Evolutionary conservation across 2,888 invertebrate species (phyloP), one percentile per base, ranked within the genome.

Genomic region (Lamellibrachia satsuma): DNA sequence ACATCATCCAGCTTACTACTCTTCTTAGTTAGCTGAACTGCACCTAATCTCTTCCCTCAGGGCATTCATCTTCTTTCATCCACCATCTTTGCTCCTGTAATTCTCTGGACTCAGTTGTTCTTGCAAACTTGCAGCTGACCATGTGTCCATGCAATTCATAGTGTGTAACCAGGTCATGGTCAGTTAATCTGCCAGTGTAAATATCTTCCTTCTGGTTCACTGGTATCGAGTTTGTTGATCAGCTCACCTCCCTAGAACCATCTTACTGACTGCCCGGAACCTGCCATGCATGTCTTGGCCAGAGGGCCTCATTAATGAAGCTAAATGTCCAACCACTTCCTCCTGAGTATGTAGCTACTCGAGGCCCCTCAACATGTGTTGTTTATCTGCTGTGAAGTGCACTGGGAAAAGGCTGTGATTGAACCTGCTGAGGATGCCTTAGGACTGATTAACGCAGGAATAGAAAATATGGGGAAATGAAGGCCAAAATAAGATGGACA

Each of bases 321-420:
- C 75, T 75, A 75, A 75, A 75, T 75, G 75, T 75, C 75, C 75
- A 75, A n/a, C 75, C 75, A 75, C n/a, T 75, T 75, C 75, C 75
- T 22, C 75, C 39, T 39, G 39, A 75, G 75, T 22, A 75, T 75
- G 75, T 22, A 22, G 75, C 22, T 75, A 11, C 75, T 22, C 75
- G 6, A 22, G 22, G 15, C n/a, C 75, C 75, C n/a, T 22, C 75
- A 75, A 75, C 75, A 75, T 75, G 22, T 75, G 75, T 75, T 75
- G 22, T 22, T 75, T 75, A 75, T 75, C 75, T 75, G 75, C 4
- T 22, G 22, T 22, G 75, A n/a, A 55, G 75, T 15, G 15, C n/a
- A 15, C n/a, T 75, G 75, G 75, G 15, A 22, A 75, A 15, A 22
- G 75, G n/a, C 75, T 75, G 75, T 22, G 75, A 75, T 75, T 75